Evolutionary conservation across 2,888 invertebrate species (phyloP), one percentile per base, ranked within the genome.

Genomic region (Vannuccia rotundouncinata): DNA sequence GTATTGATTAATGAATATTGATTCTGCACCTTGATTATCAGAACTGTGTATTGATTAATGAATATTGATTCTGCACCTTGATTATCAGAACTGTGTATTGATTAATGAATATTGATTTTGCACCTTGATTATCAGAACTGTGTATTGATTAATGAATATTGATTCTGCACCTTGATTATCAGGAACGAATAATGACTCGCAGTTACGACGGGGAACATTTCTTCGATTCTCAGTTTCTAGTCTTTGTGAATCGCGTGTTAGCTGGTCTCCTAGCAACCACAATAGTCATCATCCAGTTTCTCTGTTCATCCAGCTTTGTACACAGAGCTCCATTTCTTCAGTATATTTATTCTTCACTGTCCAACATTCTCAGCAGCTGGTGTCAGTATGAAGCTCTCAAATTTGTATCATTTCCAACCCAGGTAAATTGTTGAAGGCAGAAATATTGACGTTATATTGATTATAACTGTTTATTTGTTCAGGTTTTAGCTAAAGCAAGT

Each of bases 341-440:
- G 89, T 98, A 96, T 89, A 93, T 93, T 0, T 98, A 92, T 90
- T 95, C 96, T 86, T 95, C 97, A 0, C 92, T 99, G 85, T 95
- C 96, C 22, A 99, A 99, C 88, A 94, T 98, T 83, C 91, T 99
- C 91, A 96, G 96, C 87, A 95, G 96, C 76, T 99, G 98, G 98
- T 98, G 95, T 89, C 99, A 99, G 89, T 99, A 99, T 87, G 99
- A 99, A 89, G 98, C 98, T 28, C 90, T 99, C 74, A 98, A 98
- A 88, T 99, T 93, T 88, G 95, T 99, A 85, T 95, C 94, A 86
- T 99, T 99, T 88, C 98, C 98, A 0, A 95, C 96, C 76, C 97
- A 98, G 91, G 95, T 94, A 10, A 13, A 22, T 22, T 81, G 13
- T 59, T 29, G 5, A 74, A 13, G 17, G 25, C 59, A n/a, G 13